Conservation (phyloP, 2,113 vertebrate genomes). For the Phaethon lepturus region DNA sequence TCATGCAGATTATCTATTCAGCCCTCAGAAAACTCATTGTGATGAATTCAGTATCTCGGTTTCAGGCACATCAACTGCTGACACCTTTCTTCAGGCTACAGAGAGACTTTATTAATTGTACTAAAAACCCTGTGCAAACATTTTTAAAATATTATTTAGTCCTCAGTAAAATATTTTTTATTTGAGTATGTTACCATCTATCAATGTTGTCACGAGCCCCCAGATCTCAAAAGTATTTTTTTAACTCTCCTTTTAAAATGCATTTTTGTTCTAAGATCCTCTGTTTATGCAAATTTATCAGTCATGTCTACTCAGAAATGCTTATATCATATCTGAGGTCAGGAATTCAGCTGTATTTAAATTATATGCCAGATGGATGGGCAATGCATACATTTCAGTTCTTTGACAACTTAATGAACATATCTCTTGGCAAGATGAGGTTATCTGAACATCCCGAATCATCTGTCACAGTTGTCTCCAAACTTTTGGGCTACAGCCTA, state of each 20-base stretch:
- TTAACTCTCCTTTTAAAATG: neutral
- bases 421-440: slow-evolving; percentile 31
- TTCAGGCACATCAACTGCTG: slow-evolving; percentile 48
- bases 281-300: slow-evolving; percentile 52
- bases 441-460: slow-evolving; percentile 41
- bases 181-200: neutral
- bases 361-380: slow-evolving; percentile 46
- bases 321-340: slow-evolving; percentile 43
- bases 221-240: neutral
- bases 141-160: slow-evolving; percentile 51
- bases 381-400: slow-evolving; percentile 43
- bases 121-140: slow-evolving; percentile 49
- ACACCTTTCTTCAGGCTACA: slow-evolving; percentile 59
- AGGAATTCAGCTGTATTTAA: slow-evolving; percentile 55
- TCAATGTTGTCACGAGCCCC: neutral
- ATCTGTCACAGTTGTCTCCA: slow-evolving; percentile 29
- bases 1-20: slow-evolving; percentile 68
- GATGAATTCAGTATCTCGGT: slow-evolving; percentile 48
- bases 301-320: slow-evolving; percentile 48
- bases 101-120: slow-evolving; percentile 45
- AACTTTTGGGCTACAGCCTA: slow-evolving; percentile 20
- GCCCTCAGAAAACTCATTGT: slow-evolving; percentile 59
- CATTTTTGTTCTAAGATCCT: slow-evolving; percentile 25
- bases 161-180: neutral
- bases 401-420: slow-evolving; percentile 60